phyloP scores from a whole-genome alignment of 2,797 vertebrate genomes.

The Acipenser oxyrinchus region DNA sequence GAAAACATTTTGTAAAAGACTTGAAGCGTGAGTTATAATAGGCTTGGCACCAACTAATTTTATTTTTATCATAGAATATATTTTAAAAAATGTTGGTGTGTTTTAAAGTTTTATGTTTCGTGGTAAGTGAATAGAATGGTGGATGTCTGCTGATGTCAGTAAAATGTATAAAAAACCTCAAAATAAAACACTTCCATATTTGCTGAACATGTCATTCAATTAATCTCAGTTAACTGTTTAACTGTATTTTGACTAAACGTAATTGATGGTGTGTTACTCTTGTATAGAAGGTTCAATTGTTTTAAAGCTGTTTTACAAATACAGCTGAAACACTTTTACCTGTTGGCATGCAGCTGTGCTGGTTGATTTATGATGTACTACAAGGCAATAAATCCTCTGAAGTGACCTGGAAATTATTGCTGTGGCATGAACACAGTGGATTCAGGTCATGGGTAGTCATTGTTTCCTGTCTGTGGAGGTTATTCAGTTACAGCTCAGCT shows the following conservation, averaged over 20 bases:
- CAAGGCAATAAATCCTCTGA: conserved; percentile 25
- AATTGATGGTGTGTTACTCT: not conserved
- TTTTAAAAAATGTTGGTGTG: no score
- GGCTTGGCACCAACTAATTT: no score
- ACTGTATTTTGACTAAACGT: conserved; percentile 7
- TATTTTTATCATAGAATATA: no score
- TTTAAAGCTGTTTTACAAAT: not conserved
- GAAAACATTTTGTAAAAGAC: no score
- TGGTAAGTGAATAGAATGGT: no score
- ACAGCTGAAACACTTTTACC: not conserved
- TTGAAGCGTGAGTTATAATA: no score
- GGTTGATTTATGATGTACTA: conserved; percentile 33
- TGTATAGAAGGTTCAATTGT: not conserved
- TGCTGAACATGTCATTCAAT: not conserved
- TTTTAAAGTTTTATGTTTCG: no score
- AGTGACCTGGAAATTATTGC: conserved; percentile 40
- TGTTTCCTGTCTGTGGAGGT: conserved; percentile 26
- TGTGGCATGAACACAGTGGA: conserved; percentile 28
- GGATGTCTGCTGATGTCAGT: no score
- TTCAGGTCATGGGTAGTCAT: conserved; percentile 32
- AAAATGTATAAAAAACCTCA: no score
- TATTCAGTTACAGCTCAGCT: conserved; percentile 27
- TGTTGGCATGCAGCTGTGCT: conserved; percentile 19
- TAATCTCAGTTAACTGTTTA: conserved; percentile 4
- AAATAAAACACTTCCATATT: no score